These are phyloP conservation scores for Ceratothoa steindachneri DNA, from an alignment of 2,888 invertebrate species.

Conservation along the genomic window DNA sequence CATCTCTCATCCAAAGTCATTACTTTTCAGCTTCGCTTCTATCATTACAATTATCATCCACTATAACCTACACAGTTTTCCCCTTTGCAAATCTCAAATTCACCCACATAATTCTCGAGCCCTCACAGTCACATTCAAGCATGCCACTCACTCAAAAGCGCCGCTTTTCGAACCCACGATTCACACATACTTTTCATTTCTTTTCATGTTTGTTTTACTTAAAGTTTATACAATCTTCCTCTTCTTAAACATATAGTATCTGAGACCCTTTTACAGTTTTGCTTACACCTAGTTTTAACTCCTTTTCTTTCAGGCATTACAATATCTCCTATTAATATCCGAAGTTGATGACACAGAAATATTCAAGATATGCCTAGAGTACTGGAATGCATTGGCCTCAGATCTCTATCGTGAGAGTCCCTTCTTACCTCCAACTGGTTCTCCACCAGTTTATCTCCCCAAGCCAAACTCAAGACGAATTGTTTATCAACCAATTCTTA, in stretches of 20 bases:
- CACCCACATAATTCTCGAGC: too few species aligned
- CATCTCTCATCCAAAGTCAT: too few species aligned
- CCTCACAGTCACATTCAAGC: too few species aligned
- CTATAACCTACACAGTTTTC: too few species aligned
- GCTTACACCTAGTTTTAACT: neutral
- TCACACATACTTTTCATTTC: too few species aligned
- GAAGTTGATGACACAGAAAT: slow-evolving; percentile 99
- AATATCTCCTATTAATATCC: slow-evolving; percentile 84
- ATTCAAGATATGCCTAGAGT: slow-evolving; percentile 98
- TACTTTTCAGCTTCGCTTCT: too few species aligned
- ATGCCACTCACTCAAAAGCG: too few species aligned
- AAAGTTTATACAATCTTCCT: neutral
- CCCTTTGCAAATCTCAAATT: too few species aligned
- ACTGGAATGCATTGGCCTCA: slow-evolving; percentile 91
- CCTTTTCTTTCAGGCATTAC: slow-evolving; percentile 61
- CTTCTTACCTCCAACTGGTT: slow-evolving; percentile 58
- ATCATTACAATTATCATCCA: too few species aligned
- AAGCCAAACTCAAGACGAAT: slow-evolving; percentile 60
- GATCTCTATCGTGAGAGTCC: slow-evolving; percentile 88
- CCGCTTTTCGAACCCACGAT: too few species aligned
- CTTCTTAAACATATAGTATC: neutral
- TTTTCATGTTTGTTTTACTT: too few species aligned
- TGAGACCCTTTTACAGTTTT: neutral
- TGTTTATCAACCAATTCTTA: slow-evolving; percentile 74
- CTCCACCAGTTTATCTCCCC: slow-evolving; percentile 53